phyloP scores from a whole-genome alignment of 2,888 invertebrate genomes.

The Hirtodrosophila histrioides region DNA sequence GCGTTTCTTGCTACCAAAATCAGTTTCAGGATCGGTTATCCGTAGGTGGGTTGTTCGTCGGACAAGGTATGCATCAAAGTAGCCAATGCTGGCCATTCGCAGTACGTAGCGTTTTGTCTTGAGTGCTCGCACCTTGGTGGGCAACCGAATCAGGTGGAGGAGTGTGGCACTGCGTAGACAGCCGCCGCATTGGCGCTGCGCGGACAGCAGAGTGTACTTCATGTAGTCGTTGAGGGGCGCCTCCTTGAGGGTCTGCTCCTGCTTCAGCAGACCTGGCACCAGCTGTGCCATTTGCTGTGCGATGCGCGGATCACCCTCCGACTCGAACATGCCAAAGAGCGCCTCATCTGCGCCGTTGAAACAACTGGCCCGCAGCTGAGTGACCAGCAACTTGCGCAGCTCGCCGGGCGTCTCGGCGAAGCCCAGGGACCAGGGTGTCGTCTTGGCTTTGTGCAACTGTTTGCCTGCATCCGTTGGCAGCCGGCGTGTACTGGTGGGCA shows the following conservation, averaged over 20 bases:
- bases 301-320: conserved; percentile 64
- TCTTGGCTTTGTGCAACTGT: conserved; percentile 83
- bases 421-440: conserved; percentile 91
- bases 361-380: conserved; percentile 90
- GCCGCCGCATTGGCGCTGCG: conserved; percentile 89
- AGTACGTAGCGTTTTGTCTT: conserved; percentile 87
- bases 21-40: conserved; percentile 84
- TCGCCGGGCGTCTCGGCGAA: conserved; percentile 93
- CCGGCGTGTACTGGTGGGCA: conserved; percentile 85
- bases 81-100: conserved; percentile 90
- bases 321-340: conserved; percentile 92
- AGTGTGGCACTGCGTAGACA: conserved; percentile 87
- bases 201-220: conserved; percentile 92
- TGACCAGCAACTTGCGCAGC: conserved; percentile 89
- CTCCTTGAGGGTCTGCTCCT: conserved; percentile 91
- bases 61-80: conserved; percentile 90
- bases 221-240: conserved; percentile 88
- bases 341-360: conserved; percentile 88
- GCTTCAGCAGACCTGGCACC: conserved; percentile 91
- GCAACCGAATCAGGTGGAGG: conserved; percentile 74
- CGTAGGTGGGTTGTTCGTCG: conserved; percentile 88
- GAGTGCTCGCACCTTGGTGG: conserved; percentile 85
- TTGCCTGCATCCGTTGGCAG: conserved; percentile 55
- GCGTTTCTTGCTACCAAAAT: conserved; percentile 20
- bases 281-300: conserved; percentile 89